Base-by-base conservation (phyloP, 2,888 invertebrate species). In the Dryadula phaetusa region DNA sequence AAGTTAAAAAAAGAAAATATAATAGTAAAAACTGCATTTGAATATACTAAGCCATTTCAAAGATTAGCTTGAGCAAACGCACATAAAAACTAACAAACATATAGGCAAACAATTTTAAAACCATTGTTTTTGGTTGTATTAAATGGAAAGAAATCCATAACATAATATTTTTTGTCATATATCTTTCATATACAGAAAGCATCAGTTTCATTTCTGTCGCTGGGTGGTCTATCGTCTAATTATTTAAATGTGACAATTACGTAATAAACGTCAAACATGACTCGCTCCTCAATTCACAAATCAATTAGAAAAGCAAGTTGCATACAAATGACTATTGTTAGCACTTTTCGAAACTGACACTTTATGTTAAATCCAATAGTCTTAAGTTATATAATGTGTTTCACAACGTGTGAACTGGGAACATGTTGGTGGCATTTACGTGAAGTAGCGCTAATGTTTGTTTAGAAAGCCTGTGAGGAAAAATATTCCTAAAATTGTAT, bases 311-410 rank as follows among this genome's bases (percentile, higher is more conserved):
- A 44, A 61, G 18, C 53, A 28, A 22, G 3, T 62, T 47, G 66
- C 61, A 66, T 66, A 66, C 66, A 66, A 66, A 66, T 61, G 53
- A 37, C 66, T 25, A 37, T n/a, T 53, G 61, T 53, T 66, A 61
- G 18, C 60, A 61, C 61, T 66, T 54, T 54, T 66, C 61, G 37
- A 54, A 66, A 62, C 62, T 54, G 25, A 47, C 47, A 47, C 16
- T 16, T 37, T 14, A 22, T 61, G 47, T 14, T 47, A 47, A 47
- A 32, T 34, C 28, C 18, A 47, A 34, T 22, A 40, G 34, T 61
- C 20, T 47, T 47, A n/a, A 18, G 34, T 61, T 47, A 34, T 60
- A 44, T 60, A 60, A 60, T 25, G 14, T 16, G 28, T 60, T 60
- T 28, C 16, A 28, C 2, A 60, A 60, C 25, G 25, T 60, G 44